Base-by-base conservation (phyloP, 2,113 vertebrate species). In the Vimba vimba region DNA sequence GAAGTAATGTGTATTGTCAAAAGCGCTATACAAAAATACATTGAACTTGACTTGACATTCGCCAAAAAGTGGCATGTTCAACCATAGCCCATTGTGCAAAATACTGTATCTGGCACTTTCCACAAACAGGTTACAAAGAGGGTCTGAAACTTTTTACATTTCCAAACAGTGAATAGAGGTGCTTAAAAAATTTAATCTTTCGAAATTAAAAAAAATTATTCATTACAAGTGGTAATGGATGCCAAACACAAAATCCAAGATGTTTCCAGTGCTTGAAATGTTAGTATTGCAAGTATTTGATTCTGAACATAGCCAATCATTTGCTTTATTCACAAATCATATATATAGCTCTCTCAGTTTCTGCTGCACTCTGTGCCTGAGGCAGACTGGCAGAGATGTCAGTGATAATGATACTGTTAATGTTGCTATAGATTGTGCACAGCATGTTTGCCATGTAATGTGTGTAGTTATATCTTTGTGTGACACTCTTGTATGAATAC, bases 351-450 rank as follows among this genome's bases (percentile, higher is more conserved):
- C n/a, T 62, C 78, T 45, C 21, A 45, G 39, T 64, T 64, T 45
- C 59, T 80, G 78, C n/a, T 80, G 36, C 57, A 47, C 13, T 80
- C 23, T 45, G 39, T 47, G 78, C 78, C 78, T 45, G 23, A 45
- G 57, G 78, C 78, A 59, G 19, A 33, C 10, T 60, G 55, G 33
- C 55, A 80, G 36, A 45, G 39, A 64, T 80, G 36, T 80, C 45
- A 45, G 15, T 45, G 57, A 80, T 64, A 64, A 80, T 80, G 39
- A 39, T 62, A 45, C 59, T 80, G 39, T 64, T 60, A 43, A 57
- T 57, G 19, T 57, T 79, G 33, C 33, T 39, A 60, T 60, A n/a
- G 7, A 45, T 62, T 25, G 23, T 62, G 36, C 57, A n/a, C 57
- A 62, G 78, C 33, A 27, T 80, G 57, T 80, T 45, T 62, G 6